Base-by-base conservation (phyloP, 2,888 invertebrate genomes). In the Palloptera scutellata region DNA sequence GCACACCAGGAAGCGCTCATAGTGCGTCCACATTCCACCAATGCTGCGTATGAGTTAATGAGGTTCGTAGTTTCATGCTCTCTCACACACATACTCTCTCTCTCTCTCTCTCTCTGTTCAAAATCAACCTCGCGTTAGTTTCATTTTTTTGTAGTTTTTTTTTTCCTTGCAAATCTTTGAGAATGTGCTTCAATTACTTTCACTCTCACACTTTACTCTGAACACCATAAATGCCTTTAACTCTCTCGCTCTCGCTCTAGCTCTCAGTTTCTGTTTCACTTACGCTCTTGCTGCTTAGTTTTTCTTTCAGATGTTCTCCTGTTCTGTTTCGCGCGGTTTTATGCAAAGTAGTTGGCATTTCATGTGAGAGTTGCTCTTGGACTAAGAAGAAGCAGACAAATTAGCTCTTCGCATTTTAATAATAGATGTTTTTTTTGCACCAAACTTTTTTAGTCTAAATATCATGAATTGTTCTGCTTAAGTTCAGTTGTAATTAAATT, bases 21-120 rank as follows among this genome's bases (percentile, higher is more conserved):
- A 13, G 60, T 66, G 68, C 77, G 80, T 69, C 77, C 80, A 73
- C 80, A 81, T 76, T 80, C 81, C 74, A 81, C 81, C 58, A 82
- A 79, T 74, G 79, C 79, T 73, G 79, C 78, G 70, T 77, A 79
- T 76, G 81, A 82, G 66, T 75, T 79, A 71, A 79, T 81, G 81
- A 83, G 82, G 82, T 83, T 81, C 79, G 82, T 81, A 83, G 78
- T 59, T 30, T 30, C 30, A 30, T 58, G 53, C 63, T 64, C 61
- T 41, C 60, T 62, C 48, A 45, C 51, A 52, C 60, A 57, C 48
- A 45, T 51, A 52, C 52, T 52, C 20, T 30, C 43, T 45, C 58
- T 17, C 45, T 11, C 53, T 59, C 30, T 30, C 30, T 30, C 30
- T 45, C 19, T 30, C 6, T 15, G 13, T 40, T 42, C 55, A 53